Percentiles rank a stretch among this genome's conserved stretches.
Evolutionary conservation across 2,888 invertebrate species (phyloP).

Genomic region (Catonia carolina): DNA sequence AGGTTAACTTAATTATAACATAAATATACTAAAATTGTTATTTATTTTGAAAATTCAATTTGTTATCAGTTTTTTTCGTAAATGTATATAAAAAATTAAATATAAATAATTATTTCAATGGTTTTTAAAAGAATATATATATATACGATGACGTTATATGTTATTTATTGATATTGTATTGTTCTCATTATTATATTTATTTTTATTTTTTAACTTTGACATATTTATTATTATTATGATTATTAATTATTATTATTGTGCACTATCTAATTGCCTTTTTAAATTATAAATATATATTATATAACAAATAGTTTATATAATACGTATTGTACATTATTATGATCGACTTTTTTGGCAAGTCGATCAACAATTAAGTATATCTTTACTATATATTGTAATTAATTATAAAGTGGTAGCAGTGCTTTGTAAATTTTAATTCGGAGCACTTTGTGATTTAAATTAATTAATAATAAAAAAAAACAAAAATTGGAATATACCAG

Average conservation of each 20-base stretch:
- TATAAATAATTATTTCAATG: too few relatives aligned
- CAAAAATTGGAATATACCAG: constrained; percentile 31
- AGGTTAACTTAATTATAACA: too few relatives aligned
- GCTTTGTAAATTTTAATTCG: constrained; percentile 18
- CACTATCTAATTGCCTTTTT: constrained; percentile 35
- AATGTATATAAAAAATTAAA: too few relatives aligned
- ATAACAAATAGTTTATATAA: too few relatives aligned
- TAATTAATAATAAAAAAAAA: background rate
- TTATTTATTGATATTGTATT: too few relatives aligned
- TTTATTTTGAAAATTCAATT: too few relatives aligned
- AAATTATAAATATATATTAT: constrained; percentile 28
- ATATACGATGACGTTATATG: too few relatives aligned
- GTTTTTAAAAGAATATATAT: too few relatives aligned
- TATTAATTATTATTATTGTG: constrained; percentile 32
- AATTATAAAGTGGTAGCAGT: constrained; percentile 26
- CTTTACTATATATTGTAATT: constrained; percentile 25
- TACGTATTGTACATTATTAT: too few relatives aligned
- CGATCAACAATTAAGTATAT: constrained; percentile 6
- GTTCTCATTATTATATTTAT: background rate
- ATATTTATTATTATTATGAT: constrained; percentile 29
- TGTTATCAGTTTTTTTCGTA: too few relatives aligned
- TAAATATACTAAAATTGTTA: too few relatives aligned
- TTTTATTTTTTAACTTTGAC: constrained; percentile 26
- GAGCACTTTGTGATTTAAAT: constrained; percentile 32
- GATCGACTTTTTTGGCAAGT: too few relatives aligned